Base-by-base conservation (phyloP, 2,888 invertebrate species). In the Caenorhabditis virilis region DNA sequence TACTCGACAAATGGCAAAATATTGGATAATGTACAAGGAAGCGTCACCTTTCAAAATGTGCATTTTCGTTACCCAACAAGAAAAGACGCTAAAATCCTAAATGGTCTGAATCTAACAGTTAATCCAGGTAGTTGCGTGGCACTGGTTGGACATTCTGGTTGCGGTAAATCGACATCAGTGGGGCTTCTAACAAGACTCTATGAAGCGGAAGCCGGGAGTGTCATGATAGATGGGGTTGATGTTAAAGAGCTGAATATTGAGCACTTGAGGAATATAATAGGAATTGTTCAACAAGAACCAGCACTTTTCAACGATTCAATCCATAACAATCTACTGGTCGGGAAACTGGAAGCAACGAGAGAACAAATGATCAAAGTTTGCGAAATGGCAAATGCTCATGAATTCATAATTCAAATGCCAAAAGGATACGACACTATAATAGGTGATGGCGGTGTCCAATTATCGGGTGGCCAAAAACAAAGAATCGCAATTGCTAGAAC, bases 201-300 rank as follows among this genome's bases (percentile, higher is more conserved):
- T 51, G 68, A 72, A 48, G 60, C 63, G 16, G 73, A 72, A 51
- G 35, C 47, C 4, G 76, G 76, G 38, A 57, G 39, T 15, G 68
- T 73, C n/a, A 65, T 42, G 15, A 71, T 80, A 9, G 80, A 80
- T 48, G 78, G 76, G 6, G 46, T 54, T 20, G 73, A 78, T 22
- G 73, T 80, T 11, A 45, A 64, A 35, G 57, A 57, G 6, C 22
- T 78, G 39, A 77, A 78, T 45, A 71, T 77, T 22, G 67, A 72
- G n/a, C 71, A 67, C 51, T 66, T 80, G 26, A 41, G 80, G 25
- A 74, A 69, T 27, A 46, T 60, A 5, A 65, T 79, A 15, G 80
- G 80, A 43, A 73, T 79, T 11, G 80, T 79, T 1, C 74, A 74
- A 46, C 80, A 79, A 47, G 80, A 80, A 33, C 80, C 80, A 13